A percentile compares a stretch with the other conserved stretches of the same genome.
phyloP scores from a whole-genome alignment of 2,113 vertebrate species.

The Trematomus loennbergii region DNA sequence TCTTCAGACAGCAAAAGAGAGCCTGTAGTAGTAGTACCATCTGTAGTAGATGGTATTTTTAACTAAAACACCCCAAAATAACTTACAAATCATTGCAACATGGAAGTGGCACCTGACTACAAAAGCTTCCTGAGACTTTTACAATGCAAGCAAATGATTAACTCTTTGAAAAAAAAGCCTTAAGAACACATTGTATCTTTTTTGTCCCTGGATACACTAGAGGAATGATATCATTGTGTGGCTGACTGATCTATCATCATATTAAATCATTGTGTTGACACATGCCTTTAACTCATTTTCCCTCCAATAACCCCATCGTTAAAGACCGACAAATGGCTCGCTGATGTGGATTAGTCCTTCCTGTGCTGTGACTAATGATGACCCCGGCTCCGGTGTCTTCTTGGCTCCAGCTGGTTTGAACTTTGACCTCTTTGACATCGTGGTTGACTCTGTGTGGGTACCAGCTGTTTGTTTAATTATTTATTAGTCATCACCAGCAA shows the following conservation, averaged over 20 bases:
- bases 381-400: slow-evolving; percentile 28
- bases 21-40: background rate
- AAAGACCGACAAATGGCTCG: slow-evolving; percentile 43
- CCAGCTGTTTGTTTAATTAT: slow-evolving; percentile 49
- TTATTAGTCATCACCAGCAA: slow-evolving; percentile 25
- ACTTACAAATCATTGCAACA: slow-evolving; percentile 33
- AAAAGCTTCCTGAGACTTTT: slow-evolving; percentile 43
- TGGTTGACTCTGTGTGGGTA: slow-evolving; percentile 5
- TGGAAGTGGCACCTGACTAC: slow-evolving; percentile 17
- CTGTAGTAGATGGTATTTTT: slow-evolving; percentile 51
- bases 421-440: slow-evolving; percentile 61
- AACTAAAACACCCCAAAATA: slow-evolving; percentile 51
- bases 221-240: background rate
- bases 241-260: slow-evolving; percentile 24
- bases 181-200: slow-evolving; percentile 17
- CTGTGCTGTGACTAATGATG: slow-evolving; percentile 51
- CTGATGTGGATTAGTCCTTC: slow-evolving; percentile 18
- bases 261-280: slow-evolving; percentile 19
- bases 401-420: slow-evolving; percentile 45
- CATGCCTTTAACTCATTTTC: slow-evolving; percentile 12
- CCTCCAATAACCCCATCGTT: slow-evolving; percentile 24
- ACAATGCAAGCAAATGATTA: background rate
- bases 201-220: slow-evolving; percentile 1
- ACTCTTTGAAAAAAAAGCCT: slow-evolving; percentile 34
- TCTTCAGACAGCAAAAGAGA: slow-evolving; percentile 25